Base-by-base conservation (phyloP, 2,797 vertebrate genomes). In the Pangasius krempfi region DNA sequence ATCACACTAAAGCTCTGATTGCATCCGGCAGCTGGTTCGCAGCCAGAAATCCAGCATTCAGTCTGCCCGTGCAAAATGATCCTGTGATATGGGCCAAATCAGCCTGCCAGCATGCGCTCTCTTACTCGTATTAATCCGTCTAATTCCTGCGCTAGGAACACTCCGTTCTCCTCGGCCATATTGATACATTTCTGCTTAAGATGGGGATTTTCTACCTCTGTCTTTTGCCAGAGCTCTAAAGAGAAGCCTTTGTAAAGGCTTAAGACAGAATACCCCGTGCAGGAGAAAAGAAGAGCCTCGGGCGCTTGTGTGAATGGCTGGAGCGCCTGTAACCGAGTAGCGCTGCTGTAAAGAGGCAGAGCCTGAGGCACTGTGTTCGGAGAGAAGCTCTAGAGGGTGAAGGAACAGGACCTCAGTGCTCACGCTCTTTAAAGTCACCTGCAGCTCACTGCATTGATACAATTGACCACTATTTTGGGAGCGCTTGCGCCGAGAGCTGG, bases 1-100 rank as follows among this genome's bases (percentile, higher is more conserved):
- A 92, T 90, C 88, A 88, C 91, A 80, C 83, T 86, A 87, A 92
- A 82, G 52, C 90, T 87, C 90, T 93, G 93, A 95, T 95, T 92
- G 92, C 91, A 94, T 94, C 93, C 85, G 93, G 94, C 95, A 94
- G 92, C 92, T 93, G 90, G 90, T 81, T 92, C 90, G 89, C 89
- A 90, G 93, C 92, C 94, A 94, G 92, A 90, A 90, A 89, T 56
- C 50, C 93, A 93, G 92, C 89, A 92, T 92, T 89, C 88, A 89
- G 89, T 88, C 86, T 14, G 85, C 86, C 92, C 76, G 88, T 89
- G 93, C 85, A 86, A 88, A 89, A 82, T 50, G 85, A 80, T 83
- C 82, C 88, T 83, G 86, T 85, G 52, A 85, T 83, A 73, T 10
- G 80, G 88, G 90, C 80, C 88, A 91, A 90, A 70, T 88, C 80